phyloP scores from a whole-genome alignment of 2,113 vertebrate species.

The Spizaetus ornatus region DNA sequence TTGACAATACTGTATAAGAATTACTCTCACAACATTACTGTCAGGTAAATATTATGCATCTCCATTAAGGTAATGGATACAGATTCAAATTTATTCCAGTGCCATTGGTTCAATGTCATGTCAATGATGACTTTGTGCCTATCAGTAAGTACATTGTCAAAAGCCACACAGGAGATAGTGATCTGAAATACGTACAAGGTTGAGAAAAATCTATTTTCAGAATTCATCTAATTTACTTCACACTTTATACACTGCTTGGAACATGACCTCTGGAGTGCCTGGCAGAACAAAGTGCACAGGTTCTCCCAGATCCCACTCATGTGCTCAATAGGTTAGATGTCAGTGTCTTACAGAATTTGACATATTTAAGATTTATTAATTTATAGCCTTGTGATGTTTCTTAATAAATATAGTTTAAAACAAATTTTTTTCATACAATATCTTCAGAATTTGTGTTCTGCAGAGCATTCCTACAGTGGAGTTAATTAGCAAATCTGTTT shows the following conservation, averaged over 20 bases:
- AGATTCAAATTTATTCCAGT: neutral
- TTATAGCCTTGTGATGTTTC: neutral
- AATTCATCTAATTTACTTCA: neutral
- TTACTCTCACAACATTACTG: neutral
- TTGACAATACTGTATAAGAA: neutral
- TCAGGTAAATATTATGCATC: neutral
- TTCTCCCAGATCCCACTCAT: neutral
- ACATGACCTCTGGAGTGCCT: neutral
- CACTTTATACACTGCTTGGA: neutral
- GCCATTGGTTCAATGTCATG: neutral
- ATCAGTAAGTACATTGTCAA: neutral
- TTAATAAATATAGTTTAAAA: neutral
- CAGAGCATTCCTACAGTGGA: neutral
- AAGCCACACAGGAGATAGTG: neutral
- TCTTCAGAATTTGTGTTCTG: neutral
- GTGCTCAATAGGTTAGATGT: neutral
- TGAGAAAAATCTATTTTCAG: neutral
- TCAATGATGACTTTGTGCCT: neutral
- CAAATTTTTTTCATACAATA: neutral
- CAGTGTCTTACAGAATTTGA: neutral
- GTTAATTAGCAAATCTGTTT: neutral
- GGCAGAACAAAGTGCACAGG: neutral
- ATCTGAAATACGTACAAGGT: neutral
- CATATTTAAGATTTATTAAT: neutral
- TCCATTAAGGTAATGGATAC: neutral